Percentiles rank a stretch among this genome's conserved stretches.
phyloP scores from a whole-genome alignment of 2,797 vertebrate species.

The Gymnoscopelus microlampas region DNA sequence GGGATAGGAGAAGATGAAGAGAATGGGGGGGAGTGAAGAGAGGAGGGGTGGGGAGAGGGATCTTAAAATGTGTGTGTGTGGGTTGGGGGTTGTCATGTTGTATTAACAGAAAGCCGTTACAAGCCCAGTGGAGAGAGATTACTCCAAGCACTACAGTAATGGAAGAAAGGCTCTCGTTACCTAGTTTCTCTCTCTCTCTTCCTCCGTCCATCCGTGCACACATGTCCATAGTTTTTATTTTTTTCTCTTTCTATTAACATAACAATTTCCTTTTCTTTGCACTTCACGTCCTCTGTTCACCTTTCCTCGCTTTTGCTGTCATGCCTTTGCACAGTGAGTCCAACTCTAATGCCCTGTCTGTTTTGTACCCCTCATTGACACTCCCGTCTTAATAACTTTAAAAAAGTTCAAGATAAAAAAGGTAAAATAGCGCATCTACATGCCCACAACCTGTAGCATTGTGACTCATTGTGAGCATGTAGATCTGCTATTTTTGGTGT shows the following conservation, averaged over 20 bases:
- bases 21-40: conserved; percentile 57
- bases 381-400: no score
- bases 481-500: no score
- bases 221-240: conserved; percentile 4
- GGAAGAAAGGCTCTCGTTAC: conserved; percentile 54
- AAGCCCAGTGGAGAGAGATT: conserved; percentile 57
- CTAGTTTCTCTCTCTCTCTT: conserved; percentile 22
- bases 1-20: not conserved
- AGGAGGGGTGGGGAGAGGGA: conserved; percentile 21
- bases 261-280: conserved; percentile 45
- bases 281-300: conserved; percentile 25
- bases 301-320: not conserved
- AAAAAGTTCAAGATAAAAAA: no score
- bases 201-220: conserved; percentile 19
- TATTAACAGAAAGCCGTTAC: conserved; percentile 65
- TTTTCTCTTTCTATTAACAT: conserved; percentile 34
- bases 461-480: no score
- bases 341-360: no score
- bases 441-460: no score
- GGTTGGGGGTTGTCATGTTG: conserved; percentile 66
- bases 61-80: not conserved
- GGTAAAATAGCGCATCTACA: no score
- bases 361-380: no score
- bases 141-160: conserved; percentile 62
- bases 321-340: no score